Evolutionary conservation across 1,140 invertebrate species (phyloP).

Genomic region (Philotrypesis tridentata): DNA sequence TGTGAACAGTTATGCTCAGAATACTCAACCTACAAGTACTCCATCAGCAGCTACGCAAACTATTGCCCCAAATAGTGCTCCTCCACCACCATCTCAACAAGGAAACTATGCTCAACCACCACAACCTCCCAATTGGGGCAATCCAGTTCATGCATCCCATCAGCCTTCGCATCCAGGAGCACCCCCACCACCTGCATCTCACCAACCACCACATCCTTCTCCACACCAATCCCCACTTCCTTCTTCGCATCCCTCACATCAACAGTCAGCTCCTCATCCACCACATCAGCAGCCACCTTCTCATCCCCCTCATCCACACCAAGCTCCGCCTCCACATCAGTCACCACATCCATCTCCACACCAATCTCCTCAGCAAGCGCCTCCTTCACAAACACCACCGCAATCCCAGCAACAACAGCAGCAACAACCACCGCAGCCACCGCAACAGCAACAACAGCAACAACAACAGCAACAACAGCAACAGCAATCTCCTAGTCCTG

Average conservation of each 20-base stretch:
- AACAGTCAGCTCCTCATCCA: slow-evolving; percentile 59
- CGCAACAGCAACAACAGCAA: slow-evolving; percentile 63
- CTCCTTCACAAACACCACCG: slow-evolving; percentile 66
- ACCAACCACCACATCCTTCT: slow-evolving; percentile 59
- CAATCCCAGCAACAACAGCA: slow-evolving; percentile 62
- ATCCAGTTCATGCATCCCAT: slow-evolving; percentile 60
- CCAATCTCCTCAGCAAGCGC: slow-evolving; percentile 60
- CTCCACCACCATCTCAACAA: slow-evolving; percentile 66
- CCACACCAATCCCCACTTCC: slow-evolving; percentile 62
- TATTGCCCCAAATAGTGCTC: slow-evolving; percentile 66
- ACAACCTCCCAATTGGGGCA: slow-evolving; percentile 63
- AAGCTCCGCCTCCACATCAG: slow-evolving; percentile 58
- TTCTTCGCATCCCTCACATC: slow-evolving; percentile 57
- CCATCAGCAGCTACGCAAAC: slow-evolving; percentile 72
- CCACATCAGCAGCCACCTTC: slow-evolving; percentile 65
- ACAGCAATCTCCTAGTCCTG: slow-evolving; percentile 67
- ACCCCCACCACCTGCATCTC: slow-evolving; percentile 54
- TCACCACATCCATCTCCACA: slow-evolving; percentile 60
- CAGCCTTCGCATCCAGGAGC: slow-evolving; percentile 55
- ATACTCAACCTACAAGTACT: slow-evolving; percentile 67
- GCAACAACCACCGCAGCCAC: slow-evolving; percentile 55
- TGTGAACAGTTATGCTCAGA: slow-evolving; percentile 70
- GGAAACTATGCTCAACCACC: slow-evolving; percentile 64
- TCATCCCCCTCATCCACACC: slow-evolving; percentile 63
- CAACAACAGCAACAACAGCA: slow-evolving; percentile 64